Evolutionary conservation across 1,140 invertebrate species (phyloP).

Genomic region (Solenopsis fugax): DNA sequence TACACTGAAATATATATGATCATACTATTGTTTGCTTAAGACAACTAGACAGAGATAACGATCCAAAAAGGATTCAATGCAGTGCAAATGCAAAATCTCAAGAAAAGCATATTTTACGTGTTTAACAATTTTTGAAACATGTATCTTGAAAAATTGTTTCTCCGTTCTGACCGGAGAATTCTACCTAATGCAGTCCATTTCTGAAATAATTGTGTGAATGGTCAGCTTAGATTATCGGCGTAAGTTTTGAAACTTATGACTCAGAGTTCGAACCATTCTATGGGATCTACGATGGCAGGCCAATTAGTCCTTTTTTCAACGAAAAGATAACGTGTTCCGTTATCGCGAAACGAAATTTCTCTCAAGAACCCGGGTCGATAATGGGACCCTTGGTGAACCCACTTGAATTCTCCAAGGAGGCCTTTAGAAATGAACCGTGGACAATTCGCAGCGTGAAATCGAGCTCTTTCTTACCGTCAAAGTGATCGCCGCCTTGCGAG

Average conservation of each 20-base stretch:
- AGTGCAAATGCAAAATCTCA: background rate
- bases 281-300: background rate
- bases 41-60: background rate
- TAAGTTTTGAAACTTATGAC: conserved; percentile 9
- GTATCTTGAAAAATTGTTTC: background rate
- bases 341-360: conserved; percentile 20
- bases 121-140: background rate
- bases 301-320: conserved; percentile 2
- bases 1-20: background rate
- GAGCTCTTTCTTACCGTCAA: conserved; percentile 76
- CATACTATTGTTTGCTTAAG: background rate
- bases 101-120: background rate
- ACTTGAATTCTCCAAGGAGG: conserved; percentile 63
- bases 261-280: conserved; percentile 1
- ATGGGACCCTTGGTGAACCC: conserved; percentile 52
- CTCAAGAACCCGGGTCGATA: conserved; percentile 55
- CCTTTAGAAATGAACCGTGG: conserved; percentile 78
- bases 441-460: conserved; percentile 84
- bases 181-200: background rate
- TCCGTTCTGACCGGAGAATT: background rate
- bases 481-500: conserved; percentile 53
- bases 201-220: background rate
- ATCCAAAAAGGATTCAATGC: background rate
- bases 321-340: conserved; percentile 22
- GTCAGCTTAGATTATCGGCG: background rate